Percentiles rank a stretch among this genome's conserved stretches.
Conservation (phyloP, 2,888 invertebrate genomes). For the Pterobdella sp. region DNA sequence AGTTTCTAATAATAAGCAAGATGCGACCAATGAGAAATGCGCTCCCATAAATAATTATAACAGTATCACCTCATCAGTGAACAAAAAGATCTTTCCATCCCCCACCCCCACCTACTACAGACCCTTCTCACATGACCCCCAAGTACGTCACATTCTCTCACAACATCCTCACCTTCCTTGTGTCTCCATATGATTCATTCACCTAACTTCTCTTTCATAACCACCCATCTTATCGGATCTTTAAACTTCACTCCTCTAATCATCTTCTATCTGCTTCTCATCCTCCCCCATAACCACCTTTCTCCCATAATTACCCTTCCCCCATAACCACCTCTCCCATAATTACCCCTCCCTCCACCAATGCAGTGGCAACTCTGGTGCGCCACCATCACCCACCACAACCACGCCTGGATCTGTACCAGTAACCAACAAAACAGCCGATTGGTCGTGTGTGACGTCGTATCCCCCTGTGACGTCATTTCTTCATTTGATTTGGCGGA, state of each 20-base stretch:
- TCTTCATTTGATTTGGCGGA: slow-evolving; percentile 86
- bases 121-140: slow-evolving; percentile 55
- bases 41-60: too few relatives aligned
- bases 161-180: too few relatives aligned
- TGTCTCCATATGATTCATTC: too few relatives aligned
- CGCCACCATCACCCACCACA: too few relatives aligned
- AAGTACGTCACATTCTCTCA: background rate
- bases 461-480: slow-evolving; percentile 86
- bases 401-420: slow-evolving; percentile 94
- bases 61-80: background rate
- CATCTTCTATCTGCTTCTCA: background rate
- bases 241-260: background rate
- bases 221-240: background rate
- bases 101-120: slow-evolving; percentile 86
- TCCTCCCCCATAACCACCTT: background rate
- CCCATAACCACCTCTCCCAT: background rate
- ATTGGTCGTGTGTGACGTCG: slow-evolving; percentile 79
- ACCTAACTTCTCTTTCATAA: too few relatives aligned
- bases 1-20: background rate
- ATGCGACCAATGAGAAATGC: background rate
- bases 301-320: background rate
- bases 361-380: slow-evolving; percentile 68
- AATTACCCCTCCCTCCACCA: background rate
- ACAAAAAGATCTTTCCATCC: slow-evolving; percentile 56
- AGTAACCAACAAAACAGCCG: slow-evolving; percentile 48